phyloP scores from a whole-genome alignment of 2,888 invertebrate species.

The Drosophila helvetica region DNA sequence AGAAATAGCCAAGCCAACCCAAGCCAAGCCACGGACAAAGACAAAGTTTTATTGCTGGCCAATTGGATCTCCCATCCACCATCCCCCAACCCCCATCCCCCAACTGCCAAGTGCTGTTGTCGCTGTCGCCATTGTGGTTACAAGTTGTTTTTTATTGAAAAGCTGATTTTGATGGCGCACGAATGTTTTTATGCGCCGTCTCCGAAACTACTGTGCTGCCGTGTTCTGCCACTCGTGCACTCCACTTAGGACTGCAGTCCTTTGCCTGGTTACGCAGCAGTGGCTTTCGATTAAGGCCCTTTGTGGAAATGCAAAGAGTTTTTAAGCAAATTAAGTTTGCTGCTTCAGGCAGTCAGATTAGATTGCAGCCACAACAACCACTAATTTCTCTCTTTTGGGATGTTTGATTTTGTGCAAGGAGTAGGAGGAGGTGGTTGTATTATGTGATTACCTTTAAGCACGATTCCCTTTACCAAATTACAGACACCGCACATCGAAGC shows the following conservation, averaged over 20 bases:
- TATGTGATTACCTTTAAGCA: constrained; percentile 32
- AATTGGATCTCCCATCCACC: constrained; percentile 60
- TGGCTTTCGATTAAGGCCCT: background rate
- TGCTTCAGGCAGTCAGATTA: background rate
- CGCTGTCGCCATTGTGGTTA: constrained; percentile 52
- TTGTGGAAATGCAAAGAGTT: background rate
- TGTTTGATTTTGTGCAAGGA: too few species aligned
- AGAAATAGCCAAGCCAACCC: too few species aligned
- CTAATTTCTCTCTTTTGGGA: background rate
- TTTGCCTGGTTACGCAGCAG: background rate
- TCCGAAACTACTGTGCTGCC: constrained; percentile 23
- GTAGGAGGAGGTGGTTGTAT: background rate
- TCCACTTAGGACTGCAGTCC: background rate
- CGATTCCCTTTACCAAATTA: constrained; percentile 41
- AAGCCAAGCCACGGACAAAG: constrained; percentile 39
- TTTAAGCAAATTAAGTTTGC: background rate
- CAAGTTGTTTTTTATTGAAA: constrained; percentile 48
- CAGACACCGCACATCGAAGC: constrained; percentile 17
- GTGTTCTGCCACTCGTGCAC: background rate
- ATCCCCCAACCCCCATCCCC: constrained; percentile 21
- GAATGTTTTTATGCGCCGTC: constrained; percentile 33
- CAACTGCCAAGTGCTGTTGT: constrained; percentile 24
- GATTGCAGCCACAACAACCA: background rate
- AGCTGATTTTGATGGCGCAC: constrained; percentile 52
- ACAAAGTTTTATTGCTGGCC: constrained; percentile 75